Evolutionary conservation across 2,888 invertebrate genomes (phyloP), one percentile per base, ranked within the genome.

Genomic region (Bellardia pandia): DNA sequence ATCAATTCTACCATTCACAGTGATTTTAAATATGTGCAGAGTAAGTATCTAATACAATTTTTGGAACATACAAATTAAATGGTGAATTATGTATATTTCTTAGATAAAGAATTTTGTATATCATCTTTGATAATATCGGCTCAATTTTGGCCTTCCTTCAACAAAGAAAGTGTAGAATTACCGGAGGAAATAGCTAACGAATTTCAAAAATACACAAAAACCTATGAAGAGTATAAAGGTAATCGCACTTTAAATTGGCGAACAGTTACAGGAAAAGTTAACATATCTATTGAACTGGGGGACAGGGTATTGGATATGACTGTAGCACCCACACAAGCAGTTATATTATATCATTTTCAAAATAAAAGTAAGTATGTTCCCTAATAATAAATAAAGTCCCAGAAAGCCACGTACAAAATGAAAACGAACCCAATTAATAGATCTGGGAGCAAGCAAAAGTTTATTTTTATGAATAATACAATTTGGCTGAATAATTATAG

Each of bases 81-180:
- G 16, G 23, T 16, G 3, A 58, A 42, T 37, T 13, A 53, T 79
- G 8, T 62, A 0, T 9, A 74, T 33, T 42, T 48, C 60, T 76
- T 16, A 91, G 93, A 89, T 88, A 92, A 95, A 93, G 93, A 94
- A 62, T 95, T 97, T 88, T 95, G 96, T 37, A 95, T 97, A 42
- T 96, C 96, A 89, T 97, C 98, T 1, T 96, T 99, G 94, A 98
- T 99, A 89, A 94, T 99, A n/a, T 99, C 99, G 0, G 98, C 98
- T 2, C 99, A 99, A 93, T 99, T 99, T 94, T 99, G 99, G 99
- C 99, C 99, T 0, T 96, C 97, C 9, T 98, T 99, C 90, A 98
- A 98, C 92, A 98, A 99, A 93, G 98, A 99, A 93, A 97, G 97
- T 89, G 94, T 99, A 23, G 97, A 98, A 91, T 94, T 99, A 68